These are phyloP conservation scores for Cenopis cana DNA, from an alignment of 2,888 invertebrate genomes.

Conservation along the genomic window DNA sequence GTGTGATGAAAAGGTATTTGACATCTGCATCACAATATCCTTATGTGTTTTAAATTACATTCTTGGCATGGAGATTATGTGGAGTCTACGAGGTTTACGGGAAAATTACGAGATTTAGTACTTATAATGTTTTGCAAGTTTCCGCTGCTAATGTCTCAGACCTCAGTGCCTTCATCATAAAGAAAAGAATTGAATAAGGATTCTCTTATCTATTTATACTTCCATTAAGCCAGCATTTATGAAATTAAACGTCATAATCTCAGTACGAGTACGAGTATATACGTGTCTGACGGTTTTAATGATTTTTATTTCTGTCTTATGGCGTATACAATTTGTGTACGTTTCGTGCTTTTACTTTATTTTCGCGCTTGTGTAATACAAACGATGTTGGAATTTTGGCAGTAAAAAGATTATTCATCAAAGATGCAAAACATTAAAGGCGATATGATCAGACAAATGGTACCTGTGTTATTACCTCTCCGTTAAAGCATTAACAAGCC, in stretches of 20 bases:
- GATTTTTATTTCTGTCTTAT: slow-evolving; percentile 12
- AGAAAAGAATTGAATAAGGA: slow-evolving; percentile 1
- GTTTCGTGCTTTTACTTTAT: slow-evolving; percentile 9
- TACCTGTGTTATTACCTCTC: slow-evolving; percentile 18
- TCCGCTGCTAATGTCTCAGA: slow-evolving; percentile 10
- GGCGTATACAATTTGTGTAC: slow-evolving; percentile 11
- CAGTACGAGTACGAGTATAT: too few relatives aligned
- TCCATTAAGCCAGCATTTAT: slow-evolving; percentile 1
- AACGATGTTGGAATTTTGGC: slow-evolving; percentile 21
- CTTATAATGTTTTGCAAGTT: slow-evolving; percentile 32
- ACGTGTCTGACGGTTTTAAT: not conserved
- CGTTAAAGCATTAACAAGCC: slow-evolving; percentile 13
- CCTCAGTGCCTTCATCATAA: slow-evolving; percentile 2
- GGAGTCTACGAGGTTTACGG: slow-evolving; percentile 11
- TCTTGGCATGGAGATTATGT: slow-evolving; percentile 12
- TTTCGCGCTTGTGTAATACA: slow-evolving; percentile 6
- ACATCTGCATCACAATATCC: slow-evolving; percentile 20
- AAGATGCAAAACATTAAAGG: slow-evolving; percentile 34
- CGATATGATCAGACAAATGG: slow-evolving; percentile 25
- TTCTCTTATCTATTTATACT: slow-evolving; percentile 12
- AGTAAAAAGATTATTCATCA: slow-evolving; percentile 25
- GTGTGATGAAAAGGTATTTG: too few relatives aligned
- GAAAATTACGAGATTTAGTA: slow-evolving; percentile 1
- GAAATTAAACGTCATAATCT: slow-evolving; percentile 1
- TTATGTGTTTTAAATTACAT: slow-evolving; percentile 11